These are phyloP conservation scores for Caenorhabditis sp. DNA, from an alignment of 2,888 invertebrate genomes.

Conservation along the genomic window DNA sequence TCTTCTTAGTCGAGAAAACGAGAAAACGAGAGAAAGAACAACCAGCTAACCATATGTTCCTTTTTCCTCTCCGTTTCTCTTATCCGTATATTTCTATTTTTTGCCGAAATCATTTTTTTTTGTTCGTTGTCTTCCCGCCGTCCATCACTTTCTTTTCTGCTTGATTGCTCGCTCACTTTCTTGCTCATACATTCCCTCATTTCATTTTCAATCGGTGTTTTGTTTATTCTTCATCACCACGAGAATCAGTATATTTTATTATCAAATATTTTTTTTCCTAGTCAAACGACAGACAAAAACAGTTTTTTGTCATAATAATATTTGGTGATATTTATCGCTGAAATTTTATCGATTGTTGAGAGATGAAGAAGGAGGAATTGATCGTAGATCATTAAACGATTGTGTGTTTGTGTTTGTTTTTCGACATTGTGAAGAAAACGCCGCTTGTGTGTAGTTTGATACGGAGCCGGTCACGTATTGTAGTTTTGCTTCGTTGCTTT, in stretches of 20 bases:
- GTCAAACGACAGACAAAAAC: background rate
- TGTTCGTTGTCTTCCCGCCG: background rate
- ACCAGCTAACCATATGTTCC: background rate
- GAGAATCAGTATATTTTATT: background rate
- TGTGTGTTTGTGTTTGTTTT: background rate
- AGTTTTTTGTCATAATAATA: background rate
- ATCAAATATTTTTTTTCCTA: background rate
- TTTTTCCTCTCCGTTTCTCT: background rate
- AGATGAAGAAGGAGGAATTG: background rate
- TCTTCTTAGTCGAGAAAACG: background rate
- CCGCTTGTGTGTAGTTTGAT: too few relatives aligned
- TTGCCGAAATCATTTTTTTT: too few relatives aligned
- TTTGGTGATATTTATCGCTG: background rate
- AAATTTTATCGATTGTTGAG: background rate
- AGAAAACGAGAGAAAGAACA: slow-evolving; percentile 1
- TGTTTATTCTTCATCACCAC: background rate
- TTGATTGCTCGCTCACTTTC: slow-evolving; percentile 5
- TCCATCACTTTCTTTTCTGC: background rate
- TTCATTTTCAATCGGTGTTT: slow-evolving; percentile 2
- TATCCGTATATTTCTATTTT: background rate
- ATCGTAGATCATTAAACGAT: background rate
- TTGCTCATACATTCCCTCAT: background rate
- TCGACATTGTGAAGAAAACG: too few relatives aligned
- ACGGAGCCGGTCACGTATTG: too few relatives aligned
- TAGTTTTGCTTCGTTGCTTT: too few relatives aligned